phyloP scores from a whole-genome alignment of 2,888 invertebrate species.

The Tolmerus cingulatus region DNA sequence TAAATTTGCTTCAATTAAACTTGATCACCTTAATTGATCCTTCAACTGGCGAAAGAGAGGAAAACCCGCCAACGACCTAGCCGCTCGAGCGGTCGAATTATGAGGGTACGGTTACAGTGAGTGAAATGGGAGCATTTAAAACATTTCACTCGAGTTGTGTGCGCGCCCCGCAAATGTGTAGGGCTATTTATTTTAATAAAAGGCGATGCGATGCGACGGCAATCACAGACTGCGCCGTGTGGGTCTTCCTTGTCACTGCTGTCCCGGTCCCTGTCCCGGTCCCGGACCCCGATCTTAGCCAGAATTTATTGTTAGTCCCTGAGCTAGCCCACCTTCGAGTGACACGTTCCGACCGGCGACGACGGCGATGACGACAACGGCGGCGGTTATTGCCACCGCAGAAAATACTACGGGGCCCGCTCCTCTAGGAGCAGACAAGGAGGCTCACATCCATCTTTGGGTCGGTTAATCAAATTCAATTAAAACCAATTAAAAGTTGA shows the following conservation, averaged over 20 bases:
- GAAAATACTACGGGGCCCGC: not conserved
- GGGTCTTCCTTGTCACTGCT: constrained; percentile 20
- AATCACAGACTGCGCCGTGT: constrained; percentile 31
- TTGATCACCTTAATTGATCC: constrained; percentile 61
- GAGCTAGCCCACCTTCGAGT: not conserved
- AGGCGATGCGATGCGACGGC: not conserved
- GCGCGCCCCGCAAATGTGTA: constrained; percentile 3
- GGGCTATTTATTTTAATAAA: constrained; percentile 43
- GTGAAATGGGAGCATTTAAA: constrained; percentile 31
- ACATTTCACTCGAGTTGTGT: not conserved
- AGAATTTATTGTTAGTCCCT: not conserved
- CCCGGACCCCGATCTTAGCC: not conserved
- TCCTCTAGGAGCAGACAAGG: constrained; percentile 6
- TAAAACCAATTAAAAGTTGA: constrained; percentile 47
- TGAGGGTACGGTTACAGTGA: constrained; percentile 35
- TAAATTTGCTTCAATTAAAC: constrained; percentile 57
- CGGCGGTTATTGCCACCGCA: constrained; percentile 25
- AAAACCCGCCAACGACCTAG: constrained; percentile 35
- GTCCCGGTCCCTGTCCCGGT: not conserved
- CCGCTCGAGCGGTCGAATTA: constrained; percentile 12
- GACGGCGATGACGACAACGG: not conserved
- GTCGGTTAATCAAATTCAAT: constrained; percentile 46
- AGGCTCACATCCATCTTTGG: constrained; percentile 32
- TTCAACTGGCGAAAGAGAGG: constrained; percentile 39
- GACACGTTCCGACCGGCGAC: not conserved